A percentile compares a stretch with the other conserved stretches of the same genome.
Evolutionary conservation across 2,888 invertebrate species (phyloP).

Genomic region (Schrankia costaestrigalis): DNA sequence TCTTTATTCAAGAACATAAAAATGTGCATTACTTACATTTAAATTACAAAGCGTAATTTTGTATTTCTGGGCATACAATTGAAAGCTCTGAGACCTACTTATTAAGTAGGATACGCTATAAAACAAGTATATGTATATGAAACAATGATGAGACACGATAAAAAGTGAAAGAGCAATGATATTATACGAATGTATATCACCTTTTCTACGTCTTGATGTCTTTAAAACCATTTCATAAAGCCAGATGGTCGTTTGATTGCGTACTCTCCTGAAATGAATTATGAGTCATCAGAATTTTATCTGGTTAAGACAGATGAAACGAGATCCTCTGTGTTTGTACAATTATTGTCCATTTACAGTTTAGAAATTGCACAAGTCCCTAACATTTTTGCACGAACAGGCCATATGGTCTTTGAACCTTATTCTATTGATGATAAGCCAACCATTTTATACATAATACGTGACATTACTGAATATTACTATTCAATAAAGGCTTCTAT

Average conservation of each 20-base stretch:
- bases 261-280: conserved; percentile 59
- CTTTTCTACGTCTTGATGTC: conserved; percentile 45
- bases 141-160: too few species aligned
- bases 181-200: too few species aligned
- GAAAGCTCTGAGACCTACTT: conserved; percentile 7
- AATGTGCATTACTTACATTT: not conserved
- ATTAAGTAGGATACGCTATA: conserved; percentile 5
- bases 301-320: conserved; percentile 61
- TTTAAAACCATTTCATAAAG: conserved; percentile 62
- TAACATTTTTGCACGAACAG: conserved; percentile 19
- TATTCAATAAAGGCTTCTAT: too few species aligned
- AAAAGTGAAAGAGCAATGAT: too few species aligned
- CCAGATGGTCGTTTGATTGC: conserved; percentile 68
- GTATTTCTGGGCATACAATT: too few species aligned
- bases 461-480: conserved; percentile 5
- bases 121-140: too few species aligned
- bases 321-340: conserved; percentile 45
- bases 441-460: conserved; percentile 7
- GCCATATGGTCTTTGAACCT: conserved; percentile 25
- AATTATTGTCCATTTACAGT: conserved; percentile 30
- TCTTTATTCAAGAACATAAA: conserved; percentile 4
- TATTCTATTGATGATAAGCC: conserved; percentile 8
- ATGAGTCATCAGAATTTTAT: conserved; percentile 63
- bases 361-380: conserved; percentile 23
- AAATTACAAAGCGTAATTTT: too few species aligned